Evolutionary conservation across 2,797 vertebrate species (phyloP), one percentile per base, ranked within the genome.

Genomic region (Myotis myotis): DNA sequence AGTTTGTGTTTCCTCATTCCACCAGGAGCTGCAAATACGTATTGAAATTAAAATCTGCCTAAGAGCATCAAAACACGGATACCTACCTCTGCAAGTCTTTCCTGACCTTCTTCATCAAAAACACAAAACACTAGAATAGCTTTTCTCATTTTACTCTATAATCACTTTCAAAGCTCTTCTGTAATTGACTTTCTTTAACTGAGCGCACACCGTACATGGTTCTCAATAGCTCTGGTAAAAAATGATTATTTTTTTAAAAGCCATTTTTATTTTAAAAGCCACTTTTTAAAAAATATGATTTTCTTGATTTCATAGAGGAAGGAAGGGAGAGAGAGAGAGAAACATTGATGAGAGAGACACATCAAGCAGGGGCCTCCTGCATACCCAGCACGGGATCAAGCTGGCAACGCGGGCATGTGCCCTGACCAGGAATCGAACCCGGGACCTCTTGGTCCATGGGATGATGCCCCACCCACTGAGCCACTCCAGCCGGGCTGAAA

Each of bases 131-230:
- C 15, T 71, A 62, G 12, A 36, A 6, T 70, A 62, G 19, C 28
- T 94, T 68, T 33, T 72, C 75, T 75, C 79, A 70, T 57, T 91
- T 95, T 89, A 41, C 57, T 83, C 13, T 55, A 23, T 70, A 64
- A 64, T 80, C 57, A 91, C 62, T 83, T 74, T 86, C 33, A 90
- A 94, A 87, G 47, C 9, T 70, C 66, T 71, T 6, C 38, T 70
- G 53, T 41, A 74, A 44, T 11, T 53, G 23, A 89, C 17, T 49
- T 81, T 76, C 30, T 71, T 83, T 38, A 72, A 83, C 36, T 44
- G 44, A 80, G 5, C 3, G 62, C 10, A 85, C 16, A 51, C 2
- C 30, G 36, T 81, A 81, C 23, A 84, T 51, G 23, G 30, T 44
- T 82, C 75, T 53, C 30, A 76, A 15, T 30, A 88, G 83, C 49